Base-by-base conservation (phyloP, 2,113 vertebrate genomes). In the Cryptomyrus ogoouensis region DNA sequence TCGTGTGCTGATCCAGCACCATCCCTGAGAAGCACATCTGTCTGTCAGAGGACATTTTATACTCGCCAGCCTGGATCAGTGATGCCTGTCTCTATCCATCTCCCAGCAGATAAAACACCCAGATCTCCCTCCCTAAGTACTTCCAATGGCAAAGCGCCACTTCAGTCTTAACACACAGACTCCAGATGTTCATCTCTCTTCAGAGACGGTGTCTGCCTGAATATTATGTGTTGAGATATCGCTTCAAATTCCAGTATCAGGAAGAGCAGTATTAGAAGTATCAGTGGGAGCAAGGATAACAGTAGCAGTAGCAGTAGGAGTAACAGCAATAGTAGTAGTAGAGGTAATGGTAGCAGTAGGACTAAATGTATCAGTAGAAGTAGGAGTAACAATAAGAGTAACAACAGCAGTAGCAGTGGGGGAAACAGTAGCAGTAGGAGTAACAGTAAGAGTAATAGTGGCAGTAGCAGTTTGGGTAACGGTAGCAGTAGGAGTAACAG, bases 21-120 rank as follows among this genome's bases (percentile, higher is more conserved):
- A 27, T 80, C 74, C 35, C 21, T 7, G 52, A 62, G n/a, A 90
- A 49, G 87, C 50, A 46, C 87, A 31, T 88, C 74, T 47, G 66
- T 91, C 80, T 85, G 47, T 70, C 74, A 27, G 42, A 50, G 44
- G 46, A 84, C 52, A 46, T 53, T 85, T 83, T 80, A n/a, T 47
- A 90, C 83, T 80, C 89, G 44, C 88, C 84, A 31, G 24, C 87
- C 88, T 80, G 83, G 80, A 90, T 92, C 90, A 88, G 89, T 87
- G 74, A n/a, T 89, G 88, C 90, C 89, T 87, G 83, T 50, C 80
- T 46, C 50, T 8, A 87, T 90, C 88, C 47, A 31, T 90, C 85
- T 83, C 53, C 21, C 24, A 52, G 93, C 95, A 94, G 94, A 94
- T 94, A 94, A 93, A 93, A 94, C 92, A 92, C 92, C 44, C n/a